Conservation (phyloP, 64 coral and sea anemone genomes). For the Porites lutea region DNA sequence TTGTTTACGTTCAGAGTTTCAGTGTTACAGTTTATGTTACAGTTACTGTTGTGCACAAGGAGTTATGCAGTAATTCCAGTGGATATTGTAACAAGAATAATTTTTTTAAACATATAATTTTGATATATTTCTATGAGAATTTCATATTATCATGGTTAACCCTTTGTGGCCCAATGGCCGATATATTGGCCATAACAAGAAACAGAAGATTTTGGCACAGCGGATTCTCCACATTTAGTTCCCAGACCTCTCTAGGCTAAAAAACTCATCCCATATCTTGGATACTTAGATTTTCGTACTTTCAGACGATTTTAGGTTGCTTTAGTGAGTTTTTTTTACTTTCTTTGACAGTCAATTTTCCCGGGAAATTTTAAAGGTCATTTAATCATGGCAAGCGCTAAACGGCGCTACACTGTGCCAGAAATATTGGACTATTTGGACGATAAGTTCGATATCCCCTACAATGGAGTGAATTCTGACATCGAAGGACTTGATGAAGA, state of each 20-base stretch:
- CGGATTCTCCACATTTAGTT: conserved; percentile 12
- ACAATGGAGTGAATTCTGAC: conserved; percentile 48
- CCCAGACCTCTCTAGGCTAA: conserved; percentile 25
- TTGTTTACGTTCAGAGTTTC: too few relatives aligned
- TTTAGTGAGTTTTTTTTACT: conserved; percentile 13
- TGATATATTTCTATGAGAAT: too few relatives aligned
- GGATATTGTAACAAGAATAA: too few relatives aligned
- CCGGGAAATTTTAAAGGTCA: conserved; percentile 38
- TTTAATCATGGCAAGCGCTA: conserved; percentile 6
- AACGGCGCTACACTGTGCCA: neutral
- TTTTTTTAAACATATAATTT: too few relatives aligned
- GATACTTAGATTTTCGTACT: neutral
- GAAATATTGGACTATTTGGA: conserved; percentile 47
- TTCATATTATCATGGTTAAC: too few relatives aligned
- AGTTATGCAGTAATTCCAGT: too few relatives aligned
- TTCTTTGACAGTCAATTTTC: conserved; percentile 6
- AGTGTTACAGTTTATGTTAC: too few relatives aligned
- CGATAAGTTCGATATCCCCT: conserved; percentile 39
- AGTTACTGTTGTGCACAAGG: too few relatives aligned
- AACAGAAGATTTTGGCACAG: conserved; percentile 3
- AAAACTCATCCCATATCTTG: conserved; percentile 22
- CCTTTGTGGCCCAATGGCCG: conserved; percentile 20
- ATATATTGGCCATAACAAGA: conserved; percentile 40
- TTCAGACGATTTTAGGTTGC: conserved; percentile 4
- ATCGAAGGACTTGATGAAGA: conserved; percentile 17